Percentiles rank a stretch among this genome's conserved stretches.
phyloP scores from a whole-genome alignment of 2,113 vertebrate species.

The Jacana jacana region DNA sequence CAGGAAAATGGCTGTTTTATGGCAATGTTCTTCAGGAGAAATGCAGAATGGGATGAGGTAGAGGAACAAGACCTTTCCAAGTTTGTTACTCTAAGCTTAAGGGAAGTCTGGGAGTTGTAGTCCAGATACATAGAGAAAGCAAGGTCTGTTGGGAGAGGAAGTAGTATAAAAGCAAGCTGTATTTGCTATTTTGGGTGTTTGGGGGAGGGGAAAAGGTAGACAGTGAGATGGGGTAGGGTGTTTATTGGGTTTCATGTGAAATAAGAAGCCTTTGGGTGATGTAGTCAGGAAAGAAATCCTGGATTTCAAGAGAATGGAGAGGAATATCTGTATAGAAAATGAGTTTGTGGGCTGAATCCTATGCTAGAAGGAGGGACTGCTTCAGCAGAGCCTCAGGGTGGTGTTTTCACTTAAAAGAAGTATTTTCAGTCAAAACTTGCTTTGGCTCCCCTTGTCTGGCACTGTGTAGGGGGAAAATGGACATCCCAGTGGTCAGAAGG shows the following conservation, averaged over 20 bases:
- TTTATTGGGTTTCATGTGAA: not conserved
- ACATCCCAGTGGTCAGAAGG: not conserved
- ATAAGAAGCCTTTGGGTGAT: not conserved
- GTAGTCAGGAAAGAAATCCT: not conserved
- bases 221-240: not conserved
- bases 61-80: not conserved
- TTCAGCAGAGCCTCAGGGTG: not conserved
- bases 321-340: not conserved
- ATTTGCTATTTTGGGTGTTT: not conserved
- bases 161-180: not conserved
- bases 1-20: not conserved
- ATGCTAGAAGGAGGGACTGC: not conserved
- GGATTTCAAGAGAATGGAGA: not conserved
- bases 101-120: not conserved
- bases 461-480: not conserved
- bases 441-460: not conserved
- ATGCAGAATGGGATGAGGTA: not conserved
- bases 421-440: not conserved
- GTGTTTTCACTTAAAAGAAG: not conserved
- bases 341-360: not conserved
- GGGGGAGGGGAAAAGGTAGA: not conserved
- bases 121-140: accelerated
- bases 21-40: not conserved
- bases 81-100: not conserved
- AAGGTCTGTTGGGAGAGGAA: not conserved